Base-by-base conservation (phyloP, 2,113 vertebrate species). In the Chaetops frenatus region DNA sequence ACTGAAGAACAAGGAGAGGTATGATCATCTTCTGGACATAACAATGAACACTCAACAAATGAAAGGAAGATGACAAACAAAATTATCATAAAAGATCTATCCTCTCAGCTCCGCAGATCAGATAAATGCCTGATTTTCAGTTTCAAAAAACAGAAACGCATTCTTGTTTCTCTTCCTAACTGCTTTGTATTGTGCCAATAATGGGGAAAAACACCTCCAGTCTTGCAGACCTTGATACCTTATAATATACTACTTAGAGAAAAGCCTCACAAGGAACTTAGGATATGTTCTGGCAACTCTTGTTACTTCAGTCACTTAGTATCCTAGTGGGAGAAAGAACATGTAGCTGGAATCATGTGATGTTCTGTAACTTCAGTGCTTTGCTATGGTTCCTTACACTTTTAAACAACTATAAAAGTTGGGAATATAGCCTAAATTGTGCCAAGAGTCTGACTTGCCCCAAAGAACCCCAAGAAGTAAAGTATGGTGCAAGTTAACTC, bases 181-280 rank as follows among this genome's bases (percentile, higher is more conserved):
- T 72, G 14, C 8, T 81, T 86, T 84, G 9, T 28, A 47, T 40
- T 21, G 5, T 27, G 11, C 2, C 24, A 80, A 18, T 20, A 60
- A 47, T 12, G 8, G 12, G 5, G 51, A 15, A 47, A 35, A 54
- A 48, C 0, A 0, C 5, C 3, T 57, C 7, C 19, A 38, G 5
- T 48, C 24, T 50, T 45, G 13, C 50, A 82, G 20, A 51, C 24
- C 4, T 45, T 28, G 4, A 3, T 72, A n/a, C 7, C 11, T 62
- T 82, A 23, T 16, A 56, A n/a, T 38, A 56, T 21, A 28, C 8
- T 72, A 2, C 8, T 54, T 13, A 29, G 29, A 51, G 15, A 53
- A 86, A 76, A 79, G 6, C 12, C 15, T 79, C 35, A 50, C 11
- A 54, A 7, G n/a, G 18, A 80, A 35, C 4, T 11, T 21, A 51